Conservation (phyloP, 2,797 vertebrate species). For the Varecia variegata region DNA sequence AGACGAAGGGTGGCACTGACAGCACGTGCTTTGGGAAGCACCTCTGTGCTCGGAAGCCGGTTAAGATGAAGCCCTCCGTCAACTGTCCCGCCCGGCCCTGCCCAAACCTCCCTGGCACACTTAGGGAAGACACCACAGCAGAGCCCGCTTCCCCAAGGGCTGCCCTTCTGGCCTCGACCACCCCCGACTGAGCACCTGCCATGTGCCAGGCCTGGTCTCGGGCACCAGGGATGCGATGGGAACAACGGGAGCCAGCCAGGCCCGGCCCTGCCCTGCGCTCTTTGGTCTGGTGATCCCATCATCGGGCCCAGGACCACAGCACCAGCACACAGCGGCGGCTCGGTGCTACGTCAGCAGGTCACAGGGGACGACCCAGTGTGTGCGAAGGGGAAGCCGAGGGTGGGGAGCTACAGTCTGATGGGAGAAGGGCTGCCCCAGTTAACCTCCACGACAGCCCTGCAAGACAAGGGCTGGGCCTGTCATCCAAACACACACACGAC, state of each 20-base stretch:
- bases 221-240: accelerated
- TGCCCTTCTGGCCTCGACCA: neutral
- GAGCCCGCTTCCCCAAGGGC: accelerated
- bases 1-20: accelerated
- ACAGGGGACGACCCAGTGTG: accelerated
- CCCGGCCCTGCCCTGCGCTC: neutral
- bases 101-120: neutral
- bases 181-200: neutral
- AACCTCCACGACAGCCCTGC: too few relatives aligned
- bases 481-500: accelerated
- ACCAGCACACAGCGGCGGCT: accelerated
- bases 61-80: accelerated
- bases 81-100: accelerated
- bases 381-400: accelerated
- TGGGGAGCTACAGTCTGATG: too few relatives aligned
- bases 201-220: accelerated
- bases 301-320: accelerated
- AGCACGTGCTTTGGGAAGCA: accelerated
- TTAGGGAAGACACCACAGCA: accelerated
- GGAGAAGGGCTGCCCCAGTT: too few relatives aligned
- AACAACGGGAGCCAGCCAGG: neutral
- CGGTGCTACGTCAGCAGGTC: accelerated
- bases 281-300: accelerated
- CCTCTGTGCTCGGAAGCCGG: accelerated
- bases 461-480: accelerated